Conservation (phyloP, 2,113 vertebrate genomes). For the Corythornis cristatus region DNA sequence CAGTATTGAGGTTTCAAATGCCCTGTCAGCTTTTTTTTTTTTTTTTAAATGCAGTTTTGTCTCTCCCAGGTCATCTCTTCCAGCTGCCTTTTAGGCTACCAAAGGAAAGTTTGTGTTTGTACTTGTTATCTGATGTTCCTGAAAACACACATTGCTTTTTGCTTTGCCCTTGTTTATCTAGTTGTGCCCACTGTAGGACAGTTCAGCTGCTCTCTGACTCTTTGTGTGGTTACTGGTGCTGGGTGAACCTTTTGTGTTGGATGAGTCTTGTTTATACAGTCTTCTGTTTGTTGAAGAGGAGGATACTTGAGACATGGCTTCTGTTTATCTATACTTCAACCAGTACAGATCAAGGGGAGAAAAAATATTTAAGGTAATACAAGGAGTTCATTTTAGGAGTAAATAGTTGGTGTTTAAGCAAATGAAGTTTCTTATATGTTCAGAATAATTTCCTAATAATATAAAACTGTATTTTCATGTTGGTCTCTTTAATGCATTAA, state of each 20-base stretch:
- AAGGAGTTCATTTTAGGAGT: neutral
- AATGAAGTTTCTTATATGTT: neutral
- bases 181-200: neutral
- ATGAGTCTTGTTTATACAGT: neutral
- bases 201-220: neutral
- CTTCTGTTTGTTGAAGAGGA: neutral
- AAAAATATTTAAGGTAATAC: neutral
- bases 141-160: fast-evolving
- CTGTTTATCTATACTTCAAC: neutral
- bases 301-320: neutral
- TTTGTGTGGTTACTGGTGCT: neutral
- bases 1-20: neutral
- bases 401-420: neutral
- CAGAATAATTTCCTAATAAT: neutral
- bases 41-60: neutral
- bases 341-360: neutral
- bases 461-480: neutral
- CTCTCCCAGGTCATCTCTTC: neutral
- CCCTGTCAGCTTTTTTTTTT: neutral
- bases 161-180: neutral
- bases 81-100: neutral
- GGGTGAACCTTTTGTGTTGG: neutral
- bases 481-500: neutral
- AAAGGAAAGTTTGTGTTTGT: neutral
- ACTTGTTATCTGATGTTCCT: neutral